A percentile compares a stretch with the other conserved stretches of the same genome.
Evolutionary conservation across 2,797 vertebrate genomes (phyloP).

Genomic region (Hafferia zeledoni): DNA sequence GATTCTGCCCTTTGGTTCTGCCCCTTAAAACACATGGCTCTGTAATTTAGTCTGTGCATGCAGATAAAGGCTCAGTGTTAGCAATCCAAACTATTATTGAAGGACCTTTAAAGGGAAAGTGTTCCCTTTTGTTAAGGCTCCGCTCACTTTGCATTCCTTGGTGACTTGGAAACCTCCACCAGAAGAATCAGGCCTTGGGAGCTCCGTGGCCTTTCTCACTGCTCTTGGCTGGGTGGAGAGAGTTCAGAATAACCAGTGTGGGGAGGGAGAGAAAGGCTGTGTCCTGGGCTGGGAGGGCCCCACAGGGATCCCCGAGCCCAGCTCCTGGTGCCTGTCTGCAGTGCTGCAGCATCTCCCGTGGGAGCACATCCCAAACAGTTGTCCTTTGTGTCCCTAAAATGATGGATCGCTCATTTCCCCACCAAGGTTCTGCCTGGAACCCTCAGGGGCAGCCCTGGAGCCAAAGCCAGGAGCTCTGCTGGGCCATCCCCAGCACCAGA

Average conservation of each 20-base stretch:
- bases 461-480: not conserved
- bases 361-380: not conserved
- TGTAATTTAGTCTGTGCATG: not conserved
- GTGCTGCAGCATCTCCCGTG: not conserved
- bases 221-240: not conserved
- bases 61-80: not conserved
- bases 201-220: not conserved
- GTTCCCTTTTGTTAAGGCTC: not conserved
- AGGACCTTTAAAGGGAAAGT: not conserved
- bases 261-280: not conserved
- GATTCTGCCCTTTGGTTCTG: constrained; percentile 10
- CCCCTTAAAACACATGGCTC: not conserved
- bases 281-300: not conserved
- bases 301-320: not conserved
- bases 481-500: not conserved
- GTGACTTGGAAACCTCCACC: not conserved
- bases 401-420: too few species aligned
- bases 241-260: not conserved
- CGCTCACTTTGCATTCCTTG: not conserved
- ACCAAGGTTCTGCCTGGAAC: not conserved
- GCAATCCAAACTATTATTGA: not conserved
- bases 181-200: not conserved
- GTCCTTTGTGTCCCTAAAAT: not conserved
- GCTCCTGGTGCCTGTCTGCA: not conserved
- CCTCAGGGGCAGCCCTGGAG: not conserved